Conservation (phyloP, 2,797 vertebrate species). For the Hippopotamyrus pictus region DNA sequence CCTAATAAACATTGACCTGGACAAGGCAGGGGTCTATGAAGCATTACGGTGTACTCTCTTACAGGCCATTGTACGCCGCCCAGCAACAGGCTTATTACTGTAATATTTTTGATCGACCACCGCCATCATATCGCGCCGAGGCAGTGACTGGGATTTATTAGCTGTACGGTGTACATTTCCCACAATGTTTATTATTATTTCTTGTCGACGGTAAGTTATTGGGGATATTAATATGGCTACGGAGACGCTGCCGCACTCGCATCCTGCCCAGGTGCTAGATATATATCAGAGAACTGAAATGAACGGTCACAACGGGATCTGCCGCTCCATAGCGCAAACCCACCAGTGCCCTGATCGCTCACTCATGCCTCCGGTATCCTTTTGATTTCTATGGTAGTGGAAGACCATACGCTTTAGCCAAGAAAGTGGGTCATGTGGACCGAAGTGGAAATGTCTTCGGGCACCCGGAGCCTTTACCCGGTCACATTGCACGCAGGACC, state of each 20-base stretch:
- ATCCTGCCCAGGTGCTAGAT: background rate
- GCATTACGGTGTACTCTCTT: background rate
- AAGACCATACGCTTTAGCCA: background rate
- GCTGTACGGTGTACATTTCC: background rate
- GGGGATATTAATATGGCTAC: background rate
- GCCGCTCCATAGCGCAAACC: background rate
- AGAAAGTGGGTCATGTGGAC: constrained; percentile 15
- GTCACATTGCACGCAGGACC: background rate
- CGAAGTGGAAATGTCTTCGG: background rate
- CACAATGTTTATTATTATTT: background rate
- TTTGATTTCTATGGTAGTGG: constrained; percentile 13
- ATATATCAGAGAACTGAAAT: background rate
- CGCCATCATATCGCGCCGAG: background rate
- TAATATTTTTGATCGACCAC: background rate
- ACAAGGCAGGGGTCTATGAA: background rate
- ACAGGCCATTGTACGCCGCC: background rate
- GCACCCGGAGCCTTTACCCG: background rate
- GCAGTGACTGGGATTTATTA: background rate
- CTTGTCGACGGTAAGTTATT: background rate
- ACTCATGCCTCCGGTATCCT: background rate
- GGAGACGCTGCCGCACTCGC: background rate
- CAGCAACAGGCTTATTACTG: background rate
- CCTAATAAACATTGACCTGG: background rate
- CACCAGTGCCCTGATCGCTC: background rate
- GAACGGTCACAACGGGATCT: background rate